phyloP scores from a whole-genome alignment of 1,140 invertebrate genomes.

The Adoxophyes honmai region DNA sequence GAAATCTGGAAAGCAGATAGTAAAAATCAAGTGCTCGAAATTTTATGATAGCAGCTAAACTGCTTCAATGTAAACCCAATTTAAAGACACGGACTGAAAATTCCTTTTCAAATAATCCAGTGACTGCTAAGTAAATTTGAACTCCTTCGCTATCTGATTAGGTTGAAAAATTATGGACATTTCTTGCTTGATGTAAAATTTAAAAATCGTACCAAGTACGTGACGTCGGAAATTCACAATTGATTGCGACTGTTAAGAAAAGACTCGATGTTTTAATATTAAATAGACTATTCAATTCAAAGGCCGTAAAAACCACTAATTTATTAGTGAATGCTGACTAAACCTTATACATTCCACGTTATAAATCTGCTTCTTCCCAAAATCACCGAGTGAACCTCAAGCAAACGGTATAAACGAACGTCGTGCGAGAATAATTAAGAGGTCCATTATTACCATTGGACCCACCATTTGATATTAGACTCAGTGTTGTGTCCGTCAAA shows the following conservation, averaged over 20 bases:
- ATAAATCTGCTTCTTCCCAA: no score
- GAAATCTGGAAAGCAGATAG: neutral
- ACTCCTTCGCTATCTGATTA: neutral
- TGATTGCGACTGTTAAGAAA: no score
- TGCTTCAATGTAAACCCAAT: neutral
- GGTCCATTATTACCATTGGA: neutral
- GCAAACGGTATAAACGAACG: no score
- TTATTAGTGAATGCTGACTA: no score
- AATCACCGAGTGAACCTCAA: no score
- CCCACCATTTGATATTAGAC: neutral
- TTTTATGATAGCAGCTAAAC: neutral
- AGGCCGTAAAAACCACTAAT: no score
- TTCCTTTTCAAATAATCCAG: neutral
- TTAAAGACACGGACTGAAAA: neutral
- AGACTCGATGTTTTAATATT: no score
- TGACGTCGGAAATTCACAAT: no score
- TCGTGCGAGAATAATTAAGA: no score
- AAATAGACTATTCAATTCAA: no score
- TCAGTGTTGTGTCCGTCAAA: constrained; percentile 24
- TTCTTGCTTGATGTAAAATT: neutral
- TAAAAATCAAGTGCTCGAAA: neutral
- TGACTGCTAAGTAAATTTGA: neutral
- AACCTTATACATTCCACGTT: no score
- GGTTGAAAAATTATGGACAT: neutral
- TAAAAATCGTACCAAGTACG: no score